A percentile compares a stretch with the other conserved stretches of the same genome.
phyloP scores from a whole-genome alignment of 2,113 vertebrate genomes.

The Egretta garzetta region DNA sequence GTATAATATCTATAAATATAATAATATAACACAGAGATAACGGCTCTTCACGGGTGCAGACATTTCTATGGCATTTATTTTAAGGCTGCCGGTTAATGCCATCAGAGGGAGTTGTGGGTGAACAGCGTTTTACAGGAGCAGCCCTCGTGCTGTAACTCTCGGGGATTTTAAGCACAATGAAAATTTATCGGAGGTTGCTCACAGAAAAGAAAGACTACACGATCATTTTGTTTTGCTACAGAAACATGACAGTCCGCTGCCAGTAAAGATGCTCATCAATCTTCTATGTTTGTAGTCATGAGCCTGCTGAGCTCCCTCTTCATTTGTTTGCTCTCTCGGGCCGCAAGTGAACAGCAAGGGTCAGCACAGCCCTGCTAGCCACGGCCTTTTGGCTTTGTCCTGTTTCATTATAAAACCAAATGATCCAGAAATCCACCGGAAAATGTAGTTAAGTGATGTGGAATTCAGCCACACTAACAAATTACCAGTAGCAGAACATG shows the following conservation, averaged over 20 bases:
- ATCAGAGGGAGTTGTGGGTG: not conserved
- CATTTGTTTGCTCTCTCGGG: not conserved
- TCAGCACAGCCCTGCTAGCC: not conserved
- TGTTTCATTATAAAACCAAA: not conserved
- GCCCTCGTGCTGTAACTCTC: not conserved
- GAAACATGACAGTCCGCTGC: not conserved
- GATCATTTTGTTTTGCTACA: not conserved
- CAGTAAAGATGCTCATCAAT: not conserved
- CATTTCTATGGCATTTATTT: not conserved
- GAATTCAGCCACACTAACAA: not conserved
- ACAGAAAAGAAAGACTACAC: not conserved
- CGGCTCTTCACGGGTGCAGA: not conserved
- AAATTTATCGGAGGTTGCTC: not conserved
- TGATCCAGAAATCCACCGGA: not conserved
- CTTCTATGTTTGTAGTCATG: not conserved
- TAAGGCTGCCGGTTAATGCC: not conserved
- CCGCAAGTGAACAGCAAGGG: not conserved
- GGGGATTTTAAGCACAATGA: not conserved
- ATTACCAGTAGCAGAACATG: not conserved
- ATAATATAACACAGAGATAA: not conserved
- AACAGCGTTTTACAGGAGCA: not conserved
- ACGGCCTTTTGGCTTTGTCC: not conserved
- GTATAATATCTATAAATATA: too few relatives aligned
- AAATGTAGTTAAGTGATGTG: not conserved
- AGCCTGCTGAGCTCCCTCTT: not conserved